phyloP scores from a whole-genome alignment of 2,113 vertebrate species.

The Chloroceryle aenea region DNA sequence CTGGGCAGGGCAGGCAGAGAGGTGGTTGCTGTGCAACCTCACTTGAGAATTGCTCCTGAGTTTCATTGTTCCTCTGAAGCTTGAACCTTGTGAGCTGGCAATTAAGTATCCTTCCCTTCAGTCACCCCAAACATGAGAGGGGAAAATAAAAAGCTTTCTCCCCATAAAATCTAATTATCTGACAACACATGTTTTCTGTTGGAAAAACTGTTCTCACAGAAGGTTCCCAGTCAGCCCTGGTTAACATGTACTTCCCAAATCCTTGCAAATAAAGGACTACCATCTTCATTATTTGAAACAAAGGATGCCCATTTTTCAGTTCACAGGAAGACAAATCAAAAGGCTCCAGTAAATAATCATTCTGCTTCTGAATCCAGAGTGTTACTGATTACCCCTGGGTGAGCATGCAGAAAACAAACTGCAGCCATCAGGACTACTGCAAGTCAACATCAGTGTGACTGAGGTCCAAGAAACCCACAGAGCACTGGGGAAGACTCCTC shows the following conservation, averaged over 20 bases:
- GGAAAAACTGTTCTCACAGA: background rate
- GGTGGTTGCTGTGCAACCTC: background rate
- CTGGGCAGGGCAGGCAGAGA: background rate
- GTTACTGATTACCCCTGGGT: background rate
- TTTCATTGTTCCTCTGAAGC: background rate
- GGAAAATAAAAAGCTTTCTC: background rate
- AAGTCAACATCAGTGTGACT: background rate
- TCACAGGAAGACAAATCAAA: background rate
- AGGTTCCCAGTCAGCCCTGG: background rate
- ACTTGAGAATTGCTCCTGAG: background rate
- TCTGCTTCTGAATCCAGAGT: background rate
- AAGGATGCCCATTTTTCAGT: background rate
- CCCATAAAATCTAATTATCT: background rate
- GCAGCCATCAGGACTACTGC: background rate
- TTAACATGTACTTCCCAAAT: background rate
- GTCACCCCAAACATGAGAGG: background rate
- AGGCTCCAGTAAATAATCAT: background rate
- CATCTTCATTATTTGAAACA: background rate
- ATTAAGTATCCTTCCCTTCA: background rate
- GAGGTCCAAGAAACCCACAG: background rate
- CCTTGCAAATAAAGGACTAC: background rate
- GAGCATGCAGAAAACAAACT: background rate
- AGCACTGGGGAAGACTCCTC: background rate
- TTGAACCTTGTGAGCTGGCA: background rate
- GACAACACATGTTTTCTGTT: accelerated